These are phyloP conservation scores for Echinometra lucunter DNA, from an alignment of 53 echinoderm and acorn worm genomes.

Conservation along the genomic window DNA sequence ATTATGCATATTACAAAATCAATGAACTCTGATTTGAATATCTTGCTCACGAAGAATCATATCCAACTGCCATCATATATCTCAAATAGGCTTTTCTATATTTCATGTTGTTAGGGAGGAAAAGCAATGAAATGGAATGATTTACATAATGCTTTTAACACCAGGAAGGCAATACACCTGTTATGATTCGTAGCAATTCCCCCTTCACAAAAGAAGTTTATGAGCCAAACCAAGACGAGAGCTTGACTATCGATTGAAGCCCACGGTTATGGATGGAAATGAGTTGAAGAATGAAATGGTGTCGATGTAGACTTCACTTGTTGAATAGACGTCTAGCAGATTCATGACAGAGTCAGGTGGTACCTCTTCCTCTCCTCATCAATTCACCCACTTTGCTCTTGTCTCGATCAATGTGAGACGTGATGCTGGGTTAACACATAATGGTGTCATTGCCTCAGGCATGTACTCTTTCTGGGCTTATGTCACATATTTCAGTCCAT, in stretches of 20 bases:
- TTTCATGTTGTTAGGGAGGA: background rate
- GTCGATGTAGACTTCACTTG: background rate
- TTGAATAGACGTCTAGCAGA: constrained; percentile 1
- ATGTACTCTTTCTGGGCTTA: background rate
- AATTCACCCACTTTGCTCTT: constrained; percentile 1
- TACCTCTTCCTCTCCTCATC: background rate
- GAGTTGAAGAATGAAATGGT: background rate
- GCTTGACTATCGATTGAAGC: background rate
- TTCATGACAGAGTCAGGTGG: background rate
- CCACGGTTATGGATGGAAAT: background rate
- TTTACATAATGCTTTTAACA: background rate
- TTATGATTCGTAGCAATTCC: background rate
- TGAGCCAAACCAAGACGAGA: background rate
- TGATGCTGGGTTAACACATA: background rate
- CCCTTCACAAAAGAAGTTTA: background rate
- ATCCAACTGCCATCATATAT: background rate
- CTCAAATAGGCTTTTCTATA: background rate
- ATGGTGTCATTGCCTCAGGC: background rate
- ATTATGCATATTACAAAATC: background rate
- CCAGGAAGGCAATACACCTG: constrained; percentile 25
- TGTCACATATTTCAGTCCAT: too few species aligned
- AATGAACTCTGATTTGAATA: background rate
- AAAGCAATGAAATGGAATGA: background rate
- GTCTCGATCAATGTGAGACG: background rate
- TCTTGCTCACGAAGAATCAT: background rate